These are phyloP conservation scores for Labrus mixtus DNA, from an alignment of 2,113 vertebrate species.

Conservation along the genomic window DNA sequence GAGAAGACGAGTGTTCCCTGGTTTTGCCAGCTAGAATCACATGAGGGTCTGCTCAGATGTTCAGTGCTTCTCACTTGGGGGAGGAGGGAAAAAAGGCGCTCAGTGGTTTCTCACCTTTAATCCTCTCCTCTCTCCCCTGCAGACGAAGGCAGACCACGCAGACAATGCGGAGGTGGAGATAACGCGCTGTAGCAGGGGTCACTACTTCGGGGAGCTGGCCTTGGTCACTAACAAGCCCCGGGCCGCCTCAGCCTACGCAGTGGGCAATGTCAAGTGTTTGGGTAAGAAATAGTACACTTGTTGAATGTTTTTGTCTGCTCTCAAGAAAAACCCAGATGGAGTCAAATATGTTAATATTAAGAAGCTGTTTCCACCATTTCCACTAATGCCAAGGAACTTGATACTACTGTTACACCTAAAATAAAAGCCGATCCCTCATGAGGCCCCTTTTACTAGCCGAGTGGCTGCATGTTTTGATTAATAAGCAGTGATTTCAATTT, in stretches of 20 bases:
- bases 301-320: constrained; percentile 5
- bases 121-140: constrained; percentile 24
- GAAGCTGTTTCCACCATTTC: background rate
- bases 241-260: constrained; percentile 96
- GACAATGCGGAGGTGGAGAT: constrained; percentile 95
- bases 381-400: no score
- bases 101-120: constrained; percentile 50
- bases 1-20: constrained; percentile 28
- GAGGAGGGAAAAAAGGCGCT: background rate
- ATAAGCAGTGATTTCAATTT: no score
- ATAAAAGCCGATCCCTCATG: no score
- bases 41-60: constrained; percentile 21
- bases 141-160: constrained; percentile 93
- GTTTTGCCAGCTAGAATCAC: constrained; percentile 51
- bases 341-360: background rate
- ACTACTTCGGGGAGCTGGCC: constrained; percentile 98
- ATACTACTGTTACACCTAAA: no score
- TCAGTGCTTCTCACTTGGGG: constrained; percentile 24
- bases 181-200: constrained; percentile 93
- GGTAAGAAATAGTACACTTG: constrained; percentile 81
- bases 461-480: no score
- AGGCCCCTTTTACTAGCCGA: no score
- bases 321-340: background rate
- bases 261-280: constrained; percentile 94
- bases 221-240: constrained; percentile 98